phyloP scores from a whole-genome alignment of 1,140 invertebrate genomes.

The Whitmania pigra region DNA sequence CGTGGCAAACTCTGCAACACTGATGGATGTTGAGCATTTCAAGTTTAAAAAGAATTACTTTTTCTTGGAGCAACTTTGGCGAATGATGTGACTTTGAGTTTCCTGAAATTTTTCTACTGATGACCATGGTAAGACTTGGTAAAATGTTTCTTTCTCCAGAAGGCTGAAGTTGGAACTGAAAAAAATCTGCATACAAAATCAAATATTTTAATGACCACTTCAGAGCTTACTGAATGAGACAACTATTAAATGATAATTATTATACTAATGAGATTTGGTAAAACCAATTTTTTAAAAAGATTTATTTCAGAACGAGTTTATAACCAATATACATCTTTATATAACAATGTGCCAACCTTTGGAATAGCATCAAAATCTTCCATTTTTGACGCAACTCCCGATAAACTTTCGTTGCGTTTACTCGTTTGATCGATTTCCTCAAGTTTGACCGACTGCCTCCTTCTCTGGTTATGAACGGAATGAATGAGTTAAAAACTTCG shows the following conservation, averaged over 20 bases:
- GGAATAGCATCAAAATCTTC: constrained; percentile 12
- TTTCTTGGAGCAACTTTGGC: constrained; percentile 52
- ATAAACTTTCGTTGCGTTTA: too few relatives aligned
- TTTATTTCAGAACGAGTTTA: neutral
- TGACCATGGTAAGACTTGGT: constrained; percentile 62
- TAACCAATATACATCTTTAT: too few relatives aligned
- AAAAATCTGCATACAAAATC: constrained; percentile 54
- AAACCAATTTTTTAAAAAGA: neutral
- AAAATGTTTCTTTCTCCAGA: constrained; percentile 67
- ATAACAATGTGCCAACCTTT: neutral
- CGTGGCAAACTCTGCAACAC: too few relatives aligned
- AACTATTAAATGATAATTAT: neutral
- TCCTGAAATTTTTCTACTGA: constrained; percentile 20
- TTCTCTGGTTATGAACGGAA: too few relatives aligned
- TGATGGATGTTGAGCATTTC: neutral
- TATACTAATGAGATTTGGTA: neutral
- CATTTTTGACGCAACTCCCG: neutral
- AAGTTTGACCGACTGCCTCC: too few relatives aligned
- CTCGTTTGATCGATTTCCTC: too few relatives aligned
- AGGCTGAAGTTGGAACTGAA: constrained; percentile 67
- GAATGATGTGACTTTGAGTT: constrained; percentile 32
- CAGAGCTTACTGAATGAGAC: neutral
- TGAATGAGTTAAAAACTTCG: too few relatives aligned
- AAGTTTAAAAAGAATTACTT: constrained; percentile 37
- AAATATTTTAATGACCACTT: constrained; percentile 18